Evolutionary conservation across 2,797 vertebrate genomes (phyloP), one percentile per base, ranked within the genome.

Genomic region (Coregonus sp.): DNA sequence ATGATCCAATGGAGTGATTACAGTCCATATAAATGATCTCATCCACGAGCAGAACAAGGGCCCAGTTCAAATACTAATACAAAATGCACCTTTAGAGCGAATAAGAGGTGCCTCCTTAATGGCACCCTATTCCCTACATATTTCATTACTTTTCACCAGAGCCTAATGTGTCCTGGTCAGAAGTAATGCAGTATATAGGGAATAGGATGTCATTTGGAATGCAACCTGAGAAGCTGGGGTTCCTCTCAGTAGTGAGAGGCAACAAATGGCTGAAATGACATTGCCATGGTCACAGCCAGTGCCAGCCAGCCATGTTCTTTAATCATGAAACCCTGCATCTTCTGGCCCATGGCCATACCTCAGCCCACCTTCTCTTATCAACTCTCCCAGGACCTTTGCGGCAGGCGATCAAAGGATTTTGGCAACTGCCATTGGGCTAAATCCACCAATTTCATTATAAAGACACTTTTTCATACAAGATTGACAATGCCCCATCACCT

Each of bases 241-340:
- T 20, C 67, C 78, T 75, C 69, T 73, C 73, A 74, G 54, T 73
- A 72, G 76, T 35, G 72, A 82, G 76, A 75, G 76, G 70, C 67
- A 18, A 63, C 54, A 80, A 86, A 86, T 75, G 79, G 75, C 59
- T 79, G 52, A 37, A 73, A 65, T 75, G 80, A 81, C 86, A 83
- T 86, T 86, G 80, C 81, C 85, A 89, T 86, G 88, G 88, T 88
- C 82, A 73, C 68, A 76, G 51, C 31, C 54, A 37, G 72, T 82
- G 80, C 82, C 84, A 83, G 79, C 59, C 78, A 88, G 80, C 67
- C 70, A 78, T 61, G 80, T 80, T 83, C 80, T 86, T 87, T 86
- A 85, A 88, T 89, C 88, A 84, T 65, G 40, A 80, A 77, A 77
- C 75, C 79, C 75, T 80, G 77, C 73, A 85, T 82, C 76, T 77